Evolutionary conservation across 2,797 vertebrate genomes (phyloP).

Genomic region (Galaxias olidus): DNA sequence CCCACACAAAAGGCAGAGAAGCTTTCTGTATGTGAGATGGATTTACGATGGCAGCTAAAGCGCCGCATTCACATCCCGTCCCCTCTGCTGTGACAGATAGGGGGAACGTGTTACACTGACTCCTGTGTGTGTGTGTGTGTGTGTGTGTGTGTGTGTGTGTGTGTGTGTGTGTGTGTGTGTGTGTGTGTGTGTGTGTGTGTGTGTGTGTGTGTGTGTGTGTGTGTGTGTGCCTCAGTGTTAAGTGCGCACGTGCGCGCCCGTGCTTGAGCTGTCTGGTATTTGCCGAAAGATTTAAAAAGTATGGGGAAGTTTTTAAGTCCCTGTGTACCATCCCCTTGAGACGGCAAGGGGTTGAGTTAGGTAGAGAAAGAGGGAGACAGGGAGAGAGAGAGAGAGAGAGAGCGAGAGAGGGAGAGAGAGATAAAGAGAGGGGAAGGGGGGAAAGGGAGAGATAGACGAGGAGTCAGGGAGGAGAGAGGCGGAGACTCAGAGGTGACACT

Average conservation of each 20-base stretch:
- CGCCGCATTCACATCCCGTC: slow-evolving; percentile 30
- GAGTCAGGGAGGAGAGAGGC: slow-evolving; percentile 4
- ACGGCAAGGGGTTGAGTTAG: slow-evolving; percentile 6
- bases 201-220: slow-evolving; percentile 3
- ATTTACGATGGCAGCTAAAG: slow-evolving; percentile 40
- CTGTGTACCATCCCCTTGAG: too few species aligned
- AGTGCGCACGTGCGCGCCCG: too few species aligned
- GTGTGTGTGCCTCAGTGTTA: slow-evolving; percentile 16
- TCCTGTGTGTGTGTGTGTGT: neutral
- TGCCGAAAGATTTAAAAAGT: too few species aligned
- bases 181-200: slow-evolving; percentile 4
- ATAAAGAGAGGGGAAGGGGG: neutral
- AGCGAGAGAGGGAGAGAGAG: neutral
- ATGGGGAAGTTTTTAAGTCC: too few species aligned
- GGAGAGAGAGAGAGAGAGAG: slow-evolving; percentile 39
- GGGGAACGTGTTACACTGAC: slow-evolving; percentile 16
- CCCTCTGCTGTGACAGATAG: slow-evolving; percentile 22
- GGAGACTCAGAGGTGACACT: slow-evolving; percentile 47
- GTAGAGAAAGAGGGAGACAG: slow-evolving; percentile 46
- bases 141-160: slow-evolving; percentile 3
- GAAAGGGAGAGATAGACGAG: neutral
- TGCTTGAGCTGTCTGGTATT: too few species aligned
- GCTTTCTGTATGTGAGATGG: slow-evolving; percentile 33
- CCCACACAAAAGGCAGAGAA: slow-evolving; percentile 14
- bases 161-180: slow-evolving; percentile 1